Evolutionary conservation across 2,888 invertebrate genomes (phyloP), one percentile per base, ranked within the genome.

Genomic region (Rosalia funebris): DNA sequence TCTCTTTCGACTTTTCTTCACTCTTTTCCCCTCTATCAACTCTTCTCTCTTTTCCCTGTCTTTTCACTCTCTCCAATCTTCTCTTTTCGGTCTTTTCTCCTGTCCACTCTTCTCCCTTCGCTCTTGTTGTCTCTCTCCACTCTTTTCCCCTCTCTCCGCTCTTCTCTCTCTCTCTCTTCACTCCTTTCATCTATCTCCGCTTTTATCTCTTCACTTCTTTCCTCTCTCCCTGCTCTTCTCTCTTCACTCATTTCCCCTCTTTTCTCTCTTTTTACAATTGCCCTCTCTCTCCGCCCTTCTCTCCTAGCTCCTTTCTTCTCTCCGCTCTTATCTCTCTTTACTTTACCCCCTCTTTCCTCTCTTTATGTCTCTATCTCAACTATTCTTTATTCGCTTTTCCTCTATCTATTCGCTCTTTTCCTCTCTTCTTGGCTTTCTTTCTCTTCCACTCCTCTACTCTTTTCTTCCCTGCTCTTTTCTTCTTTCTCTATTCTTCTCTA

Each of bases 261-360:
- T 11, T 11, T 11, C 11, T 11, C 11, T 34, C 11, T 11, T 11
- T 11, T 11, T 11, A 2, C 34, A 2, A 2, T 11, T 11, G 5
- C 34, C 34, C 34, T n/a, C 34, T n/a, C 34, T n/a, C 34, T n/a
- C 34, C 34, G 5, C 34, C 34, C 34, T n/a, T n/a, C 34, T n/a
- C 34, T n/a, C 34, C 10, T n/a, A 3, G 2, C 11, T 11, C 34
- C 34, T n/a, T n/a, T n/a, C 34, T n/a, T 2, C 34, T n/a, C 34
- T n/a, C 34, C 34, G 5, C 34, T n/a, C 34, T n/a, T n/a, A 3
- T n/a, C 34, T n/a, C 34, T n/a, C 34, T n/a, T 11, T n/a, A 3
- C 34, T n/a, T n/a, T n/a, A 3, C 34, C 34, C 34, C 34, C 34
- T n/a, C 34, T 11, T 11, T 11, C 11, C 34, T n/a, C 34, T n/a